Conservation (phyloP, 2,797 vertebrate species). For the Orientallactaga sibirica region DNA sequence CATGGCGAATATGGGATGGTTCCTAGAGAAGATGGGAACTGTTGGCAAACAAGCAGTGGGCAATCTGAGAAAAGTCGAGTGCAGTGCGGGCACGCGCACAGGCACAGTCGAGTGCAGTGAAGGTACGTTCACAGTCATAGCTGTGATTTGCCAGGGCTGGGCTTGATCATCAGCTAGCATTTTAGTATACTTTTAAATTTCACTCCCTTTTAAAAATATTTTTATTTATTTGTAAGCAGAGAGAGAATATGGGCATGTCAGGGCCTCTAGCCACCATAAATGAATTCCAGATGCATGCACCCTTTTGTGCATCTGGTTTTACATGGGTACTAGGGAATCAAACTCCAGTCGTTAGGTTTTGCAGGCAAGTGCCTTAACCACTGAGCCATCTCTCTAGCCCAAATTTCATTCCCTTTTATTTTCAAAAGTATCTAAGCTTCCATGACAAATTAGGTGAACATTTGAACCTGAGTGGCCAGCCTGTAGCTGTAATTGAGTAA, state of each 20-base stretch:
- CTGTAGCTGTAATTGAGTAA: neutral
- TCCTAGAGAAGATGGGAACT: neutral
- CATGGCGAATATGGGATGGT: neutral
- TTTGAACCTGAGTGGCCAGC: neutral
- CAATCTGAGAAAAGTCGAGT: neutral
- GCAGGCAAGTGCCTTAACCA: too few species aligned
- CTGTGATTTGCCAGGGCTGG: neutral
- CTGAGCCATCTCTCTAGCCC: too few species aligned
- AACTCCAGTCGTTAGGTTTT: too few species aligned
- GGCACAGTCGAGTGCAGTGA: fast-evolving
- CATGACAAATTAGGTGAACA: neutral
- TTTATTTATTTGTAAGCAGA: neutral
- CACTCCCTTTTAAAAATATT: neutral
- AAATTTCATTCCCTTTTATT: neutral
- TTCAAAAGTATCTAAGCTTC: conserved; percentile 29
- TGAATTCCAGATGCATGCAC: too few species aligned
- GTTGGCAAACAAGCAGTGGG: neutral
- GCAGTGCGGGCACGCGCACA: fast-evolving
- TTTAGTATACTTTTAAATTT: neutral
- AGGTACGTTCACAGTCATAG: neutral
- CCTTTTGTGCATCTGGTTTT: too few species aligned
- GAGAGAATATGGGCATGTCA: too few species aligned
- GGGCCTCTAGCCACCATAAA: too few species aligned
- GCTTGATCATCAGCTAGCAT: neutral
- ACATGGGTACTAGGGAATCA: too few species aligned